A percentile compares a stretch with the other conserved stretches of the same genome.
Evolutionary conservation across 2,888 invertebrate species (phyloP).

Genomic region (Gymnoscelis rufifasciata): DNA sequence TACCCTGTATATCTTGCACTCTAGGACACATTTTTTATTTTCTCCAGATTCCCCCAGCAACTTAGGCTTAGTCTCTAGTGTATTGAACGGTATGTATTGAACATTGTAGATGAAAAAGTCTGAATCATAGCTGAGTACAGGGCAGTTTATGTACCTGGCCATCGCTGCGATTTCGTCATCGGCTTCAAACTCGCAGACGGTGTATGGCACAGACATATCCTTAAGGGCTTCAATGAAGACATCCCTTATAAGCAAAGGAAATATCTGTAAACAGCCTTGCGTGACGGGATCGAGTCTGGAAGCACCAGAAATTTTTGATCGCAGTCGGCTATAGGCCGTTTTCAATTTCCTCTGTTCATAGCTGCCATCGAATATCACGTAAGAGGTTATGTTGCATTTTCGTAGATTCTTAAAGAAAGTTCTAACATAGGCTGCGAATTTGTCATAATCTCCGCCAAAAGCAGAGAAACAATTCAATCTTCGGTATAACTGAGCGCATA

Average conservation of each 20-base stretch:
- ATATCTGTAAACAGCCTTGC: conserved; percentile 78
- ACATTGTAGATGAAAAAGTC: conserved; percentile 95
- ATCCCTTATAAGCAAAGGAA: conserved; percentile 86
- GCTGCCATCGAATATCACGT: conserved; percentile 90
- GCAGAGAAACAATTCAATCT: conserved; percentile 81
- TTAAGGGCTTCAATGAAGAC: conserved; percentile 85
- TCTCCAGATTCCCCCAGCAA: conserved; percentile 38
- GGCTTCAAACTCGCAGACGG: conserved; percentile 91
- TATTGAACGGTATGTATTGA: conserved; percentile 87
- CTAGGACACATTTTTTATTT: conserved; percentile 62
- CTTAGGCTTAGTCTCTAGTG: conserved; percentile 76
- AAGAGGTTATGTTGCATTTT: conserved; percentile 84
- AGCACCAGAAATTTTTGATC: conserved; percentile 79
- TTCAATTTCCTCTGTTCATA: conserved; percentile 84
- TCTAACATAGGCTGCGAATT: conserved; percentile 81
- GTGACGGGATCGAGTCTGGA: conserved; percentile 76
- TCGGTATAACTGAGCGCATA: conserved; percentile 85
- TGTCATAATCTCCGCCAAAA: conserved; percentile 93
- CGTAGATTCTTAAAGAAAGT: conserved; percentile 84
- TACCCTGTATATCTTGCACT: conserved; percentile 86
- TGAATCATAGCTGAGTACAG: conserved; percentile 94
- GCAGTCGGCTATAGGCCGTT: conserved; percentile 80
- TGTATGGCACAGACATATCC: conserved; percentile 82
- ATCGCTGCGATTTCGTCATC: conserved; percentile 92
- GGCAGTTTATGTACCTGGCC: conserved; percentile 87